phyloP scores from a whole-genome alignment of 1,140 invertebrate species.

The Tetramorium alpestre region DNA sequence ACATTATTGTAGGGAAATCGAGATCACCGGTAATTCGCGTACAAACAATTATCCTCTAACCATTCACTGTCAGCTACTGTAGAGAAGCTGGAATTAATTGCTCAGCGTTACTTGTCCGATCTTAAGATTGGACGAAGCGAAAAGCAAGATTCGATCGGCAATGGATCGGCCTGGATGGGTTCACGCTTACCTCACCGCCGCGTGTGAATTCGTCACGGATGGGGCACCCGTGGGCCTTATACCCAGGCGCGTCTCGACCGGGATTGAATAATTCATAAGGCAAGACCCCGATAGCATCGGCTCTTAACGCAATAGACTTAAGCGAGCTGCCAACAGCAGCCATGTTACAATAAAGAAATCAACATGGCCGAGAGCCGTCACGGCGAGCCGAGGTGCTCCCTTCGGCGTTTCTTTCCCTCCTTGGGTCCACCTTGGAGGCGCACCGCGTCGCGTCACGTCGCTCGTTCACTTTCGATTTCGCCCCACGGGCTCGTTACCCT shows the following conservation, averaged over 20 bases:
- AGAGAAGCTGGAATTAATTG: neutral
- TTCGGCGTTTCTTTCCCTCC: slow-evolving; percentile 50
- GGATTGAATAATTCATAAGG: slow-evolving; percentile 80
- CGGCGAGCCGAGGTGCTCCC: slow-evolving; percentile 25
- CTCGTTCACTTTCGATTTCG: slow-evolving; percentile 80
- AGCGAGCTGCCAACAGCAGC: slow-evolving; percentile 84
- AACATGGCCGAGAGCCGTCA: slow-evolving; percentile 78
- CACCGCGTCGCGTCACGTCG: slow-evolving; percentile 52
- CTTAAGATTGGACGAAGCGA: neutral
- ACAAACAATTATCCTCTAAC: neutral
- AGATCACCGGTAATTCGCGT: neutral
- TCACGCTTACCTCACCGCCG: neutral
- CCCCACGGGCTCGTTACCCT: slow-evolving; percentile 80
- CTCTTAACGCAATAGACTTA: slow-evolving; percentile 80
- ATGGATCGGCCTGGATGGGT: neutral
- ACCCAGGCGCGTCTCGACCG: slow-evolving; percentile 61
- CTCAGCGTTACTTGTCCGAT: slow-evolving; percentile 31
- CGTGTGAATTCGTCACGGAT: slow-evolving; percentile 61
- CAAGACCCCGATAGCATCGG: slow-evolving; percentile 75
- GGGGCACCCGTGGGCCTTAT: slow-evolving; percentile 55
- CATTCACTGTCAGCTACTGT: slow-evolving; percentile 26
- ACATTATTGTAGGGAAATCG: neutral
- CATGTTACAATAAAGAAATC: slow-evolving; percentile 83
- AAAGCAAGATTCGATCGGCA: slow-evolving; percentile 27
- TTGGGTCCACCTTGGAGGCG: slow-evolving; percentile 60